Evolutionary conservation across 23 tunicate species (phyloP).

Genomic region (Ascidia mentula): DNA sequence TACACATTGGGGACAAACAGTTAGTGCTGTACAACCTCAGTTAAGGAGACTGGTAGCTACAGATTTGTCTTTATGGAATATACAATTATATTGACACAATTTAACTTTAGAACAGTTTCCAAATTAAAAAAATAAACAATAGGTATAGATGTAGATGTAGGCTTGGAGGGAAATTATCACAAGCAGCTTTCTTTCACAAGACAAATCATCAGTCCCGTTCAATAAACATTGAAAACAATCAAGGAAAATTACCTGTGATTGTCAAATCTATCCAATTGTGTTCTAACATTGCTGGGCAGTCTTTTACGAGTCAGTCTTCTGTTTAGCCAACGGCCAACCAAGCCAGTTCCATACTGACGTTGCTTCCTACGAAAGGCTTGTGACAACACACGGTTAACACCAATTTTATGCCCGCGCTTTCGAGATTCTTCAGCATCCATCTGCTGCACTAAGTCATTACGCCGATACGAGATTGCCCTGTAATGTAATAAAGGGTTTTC

Average conservation of each 20-base stretch:
- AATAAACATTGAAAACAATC: too few species aligned
- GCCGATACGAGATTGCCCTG: slow-evolving; percentile 5
- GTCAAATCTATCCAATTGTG: slow-evolving; percentile 79
- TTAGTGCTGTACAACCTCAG: too few species aligned
- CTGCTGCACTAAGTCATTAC: background rate
- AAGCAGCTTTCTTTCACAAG: too few species aligned
- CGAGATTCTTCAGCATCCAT: slow-evolving; percentile 16
- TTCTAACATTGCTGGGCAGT: slow-evolving; percentile 57
- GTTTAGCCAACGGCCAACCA: slow-evolving; percentile 85
- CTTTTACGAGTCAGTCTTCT: slow-evolving; percentile 66
- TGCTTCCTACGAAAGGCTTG: slow-evolving; percentile 71
- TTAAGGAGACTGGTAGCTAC: too few species aligned
- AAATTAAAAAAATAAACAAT: background rate
- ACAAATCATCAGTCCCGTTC: too few species aligned
- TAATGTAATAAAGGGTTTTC: too few species aligned
- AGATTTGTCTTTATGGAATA: too few species aligned
- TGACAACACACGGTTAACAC: slow-evolving; percentile 63
- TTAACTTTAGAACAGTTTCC: too few species aligned
- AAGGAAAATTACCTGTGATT: slow-evolving; percentile 64
- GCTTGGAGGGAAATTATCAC: too few species aligned
- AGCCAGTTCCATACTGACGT: slow-evolving; percentile 78
- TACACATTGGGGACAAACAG: too few species aligned
- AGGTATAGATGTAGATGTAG: too few species aligned
- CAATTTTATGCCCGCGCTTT: slow-evolving; percentile 61
- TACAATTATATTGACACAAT: too few species aligned